Evolutionary conservation across 2,113 vertebrate species (phyloP), one percentile per base, ranked within the genome.

Genomic region (Nyctibius bracteatus): DNA sequence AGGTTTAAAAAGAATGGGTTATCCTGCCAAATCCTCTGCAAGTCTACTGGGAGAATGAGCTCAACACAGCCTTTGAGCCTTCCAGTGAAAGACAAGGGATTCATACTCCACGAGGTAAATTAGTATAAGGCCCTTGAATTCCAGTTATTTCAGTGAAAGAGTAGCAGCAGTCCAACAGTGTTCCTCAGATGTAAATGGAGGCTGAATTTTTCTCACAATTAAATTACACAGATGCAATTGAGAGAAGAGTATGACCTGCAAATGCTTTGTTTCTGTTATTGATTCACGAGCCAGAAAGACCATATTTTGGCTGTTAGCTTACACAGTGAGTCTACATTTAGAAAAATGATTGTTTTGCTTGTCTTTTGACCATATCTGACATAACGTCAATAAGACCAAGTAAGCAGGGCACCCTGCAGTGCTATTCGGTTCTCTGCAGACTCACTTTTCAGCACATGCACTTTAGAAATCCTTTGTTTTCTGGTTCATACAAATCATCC

Each of bases 311-410:
- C 74, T 77, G 24, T 79, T 73, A 66, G 58, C 23, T 96, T 93
- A 58, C 55, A 70, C 33, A 35, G 33, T 10, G 33, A 88, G 41
- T 66, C 49, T 94, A 71, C 66, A 57, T 43, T 81, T 67, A 71
- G 88, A 95, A 95, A 96, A 96, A 97, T n/a, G 4, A 93, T 84
- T 9, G 62, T 94, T 95, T 95, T 86, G 14, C 33, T 92, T 80
- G 44, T 86, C 41, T 90, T 93, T 73, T 94, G 92, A 95, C 63
- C 75, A 74, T 79, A 78, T 81, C 46, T 96, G 96, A 96, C 90
- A 90, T 43, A 94, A 85, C 0, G 0, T 92, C 96, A 95, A 93
- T 96, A 95, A 83, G 55, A 94, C 35, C 78, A 83, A 95, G 44
- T 51, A 59, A 78, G 52, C 52, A 74, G 27, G 80, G 68, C 72